Evolutionary conservation across 1,140 invertebrate species (phyloP), one percentile per base, ranked within the genome.

Genomic region (Stratiolaelaps scimitus): DNA sequence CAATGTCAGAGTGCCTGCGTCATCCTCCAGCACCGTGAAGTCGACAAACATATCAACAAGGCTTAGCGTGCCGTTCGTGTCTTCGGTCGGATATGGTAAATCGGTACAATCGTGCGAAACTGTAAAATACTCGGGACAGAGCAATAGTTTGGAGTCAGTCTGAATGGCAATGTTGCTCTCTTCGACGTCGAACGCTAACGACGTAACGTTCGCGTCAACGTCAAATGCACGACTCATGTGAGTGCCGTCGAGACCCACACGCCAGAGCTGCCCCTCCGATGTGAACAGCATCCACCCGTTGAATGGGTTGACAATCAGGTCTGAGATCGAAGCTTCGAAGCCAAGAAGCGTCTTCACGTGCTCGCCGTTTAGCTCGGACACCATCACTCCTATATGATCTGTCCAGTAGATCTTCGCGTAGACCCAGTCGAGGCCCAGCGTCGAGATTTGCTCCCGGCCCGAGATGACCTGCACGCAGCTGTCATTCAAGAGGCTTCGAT

Each of bases 331-430:
- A 17, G 13, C 34, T 60, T 23, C 26, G 34, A 26, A 26, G 2
- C 34, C 53, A 23, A n/a, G 17, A 17, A 60, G 15, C 1, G 4
- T 60, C 26, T 60, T 60, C 4, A 26, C 17, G 34, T 60, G 23
- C 17, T 26, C 15, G 4, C 53, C 53, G 23, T 60, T 60, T 23
- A 23, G n/a, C 23, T n/a, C 34, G 15, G 53, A 26, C 15, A 60
- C 53, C 26, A 17, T 60, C 2, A 60, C 15, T 15, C 53, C 53
- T 26, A 19, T 26, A 23, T 23, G n/a, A 15, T 60, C 53, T 2
- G 53, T 10, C 53, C 53, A 60, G 10, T 60, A 60, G 53, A 60
- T 26, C 26, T 60, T 60, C 26, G 4, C 34, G 23, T 60, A 60
- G 10, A 60, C 23, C 53, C 53, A 60, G 23, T 60, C 53, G 15